Evolutionary conservation across 2,797 vertebrate genomes (phyloP), one percentile per base, ranked within the genome.

Genomic region (Lerista edwardsae): DNA sequence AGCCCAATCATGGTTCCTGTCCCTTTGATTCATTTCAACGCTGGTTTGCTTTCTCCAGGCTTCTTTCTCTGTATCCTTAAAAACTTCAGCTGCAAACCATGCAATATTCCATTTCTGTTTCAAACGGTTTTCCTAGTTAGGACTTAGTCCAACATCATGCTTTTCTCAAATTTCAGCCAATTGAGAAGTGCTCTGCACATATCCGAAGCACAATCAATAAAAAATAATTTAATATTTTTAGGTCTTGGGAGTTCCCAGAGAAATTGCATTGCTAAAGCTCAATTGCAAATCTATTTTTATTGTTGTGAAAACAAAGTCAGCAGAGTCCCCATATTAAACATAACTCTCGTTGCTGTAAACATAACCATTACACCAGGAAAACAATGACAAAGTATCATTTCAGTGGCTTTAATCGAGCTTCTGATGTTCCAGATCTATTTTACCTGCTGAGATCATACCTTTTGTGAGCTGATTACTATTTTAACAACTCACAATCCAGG

Each of bases 201-300:
- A 81, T 44, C 6, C n/a, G 19, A 61, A 8, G 51, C 1, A 25
- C 19, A 69, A 59, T 84, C 23, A 0, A 86, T 14, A 80, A 27
- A 27, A n/a, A 78, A 62, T 31, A 31, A 84, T 41, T 62, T 55
- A 74, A 65, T 73, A 79, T 15, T 36, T 71, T 23, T 6, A 4
- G 4, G 15, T 79, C 29, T 47, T 29, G 41, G 31, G 4, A 80
- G 14, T 1, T 1, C 34, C 75, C 41, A 25, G 31, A 61, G 67
- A 80, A 86, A 31, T 0, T 55, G n/a, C 4, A 41, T 84, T 90
- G 81, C 10, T 80, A 84, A 84, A 83, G 17, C 61, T 79, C 79
- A 84, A 47, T 61, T 65, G 85, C 85, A 65, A 89, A 82, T 10
- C 65, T 71, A 68, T 80, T 82, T 90, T 90, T 39, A 61, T 27